A percentile compares a stretch with the other conserved stretches of the same genome.
These are phyloP conservation scores for Dasyurus viverrinus DNA, from an alignment of 2,113 vertebrate species.

Conservation along the genomic window DNA sequence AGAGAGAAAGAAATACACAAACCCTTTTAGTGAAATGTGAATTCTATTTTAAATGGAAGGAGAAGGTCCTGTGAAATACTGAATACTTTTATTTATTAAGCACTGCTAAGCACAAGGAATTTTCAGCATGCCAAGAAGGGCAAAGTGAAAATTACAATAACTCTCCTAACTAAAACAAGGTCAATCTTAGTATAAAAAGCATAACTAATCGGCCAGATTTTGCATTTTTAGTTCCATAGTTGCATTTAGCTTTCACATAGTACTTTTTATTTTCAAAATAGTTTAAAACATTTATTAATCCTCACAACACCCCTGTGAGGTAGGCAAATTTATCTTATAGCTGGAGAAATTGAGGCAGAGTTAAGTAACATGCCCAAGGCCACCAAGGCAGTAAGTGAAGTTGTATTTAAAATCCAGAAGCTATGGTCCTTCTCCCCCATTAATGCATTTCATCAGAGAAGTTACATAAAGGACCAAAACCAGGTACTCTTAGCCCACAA, in stretches of 20 bases:
- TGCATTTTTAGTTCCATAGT: not conserved
- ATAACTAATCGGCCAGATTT: not conserved
- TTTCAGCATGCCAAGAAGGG: not conserved
- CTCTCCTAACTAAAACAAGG: not conserved
- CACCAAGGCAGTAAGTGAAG: not conserved
- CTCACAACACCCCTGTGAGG: conserved; percentile 80
- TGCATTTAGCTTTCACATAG: conserved; percentile 33
- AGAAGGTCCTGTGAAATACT: not conserved
- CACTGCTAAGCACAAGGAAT: not conserved
- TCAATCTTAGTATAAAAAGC: not conserved
- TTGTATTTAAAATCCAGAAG: conserved; percentile 2
- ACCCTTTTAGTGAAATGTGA: not conserved
- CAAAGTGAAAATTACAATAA: not conserved
- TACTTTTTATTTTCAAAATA: conserved; percentile 60
- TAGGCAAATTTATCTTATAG: conserved; percentile 58
- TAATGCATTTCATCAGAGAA: not conserved
- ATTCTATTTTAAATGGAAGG: not conserved
- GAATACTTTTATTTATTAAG: not conserved
- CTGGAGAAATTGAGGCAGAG: conserved; percentile 57
- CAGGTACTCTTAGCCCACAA: conserved; percentile 22
- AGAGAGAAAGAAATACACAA: not conserved
- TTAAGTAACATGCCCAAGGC: conserved; percentile 16
- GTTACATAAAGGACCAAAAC: conserved; percentile 20
- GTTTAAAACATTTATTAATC: conserved; percentile 70
- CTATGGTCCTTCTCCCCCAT: not conserved